These are phyloP conservation scores for Thaumetopoea pityocampa DNA, from an alignment of 1,140 invertebrate species.

Conservation along the genomic window DNA sequence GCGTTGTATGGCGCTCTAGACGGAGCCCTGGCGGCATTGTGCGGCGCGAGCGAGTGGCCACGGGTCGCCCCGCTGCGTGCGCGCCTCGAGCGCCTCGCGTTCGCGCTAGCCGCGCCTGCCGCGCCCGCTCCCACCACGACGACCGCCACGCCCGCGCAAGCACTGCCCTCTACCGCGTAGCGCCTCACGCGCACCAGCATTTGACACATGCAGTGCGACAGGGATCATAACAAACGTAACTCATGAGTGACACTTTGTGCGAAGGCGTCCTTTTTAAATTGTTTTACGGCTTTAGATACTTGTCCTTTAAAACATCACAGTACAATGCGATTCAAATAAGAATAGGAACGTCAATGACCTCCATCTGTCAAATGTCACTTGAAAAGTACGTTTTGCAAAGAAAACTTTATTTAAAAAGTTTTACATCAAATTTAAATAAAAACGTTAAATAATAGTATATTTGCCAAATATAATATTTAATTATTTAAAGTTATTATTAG, in stretches of 20 bases:
- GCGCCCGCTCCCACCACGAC: conserved; percentile 5
- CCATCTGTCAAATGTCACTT: no score
- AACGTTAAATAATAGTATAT: no score
- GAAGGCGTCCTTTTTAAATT: no score
- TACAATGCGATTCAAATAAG: no score
- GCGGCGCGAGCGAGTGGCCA: conserved; percentile 15
- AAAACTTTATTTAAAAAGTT: no score
- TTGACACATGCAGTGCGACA: conserved; percentile 1
- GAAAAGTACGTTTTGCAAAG: no score
- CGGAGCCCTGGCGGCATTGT: conserved; percentile 29
- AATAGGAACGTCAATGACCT: no score
- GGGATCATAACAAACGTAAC: not conserved
- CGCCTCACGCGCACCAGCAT: not conserved
- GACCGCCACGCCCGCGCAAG: not conserved
- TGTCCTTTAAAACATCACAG: no score
- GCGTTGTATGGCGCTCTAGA: conserved; percentile 43
- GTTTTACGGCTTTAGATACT: no score
- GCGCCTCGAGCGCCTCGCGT: conserved; percentile 38
- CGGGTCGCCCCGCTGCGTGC: conserved; percentile 32
- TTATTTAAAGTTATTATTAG: no score
- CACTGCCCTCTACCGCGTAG: not conserved
- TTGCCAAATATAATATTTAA: no score
- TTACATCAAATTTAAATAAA: no score
- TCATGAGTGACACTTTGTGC: not conserved
- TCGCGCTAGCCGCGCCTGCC: conserved; percentile 31